A percentile compares a stretch with the other conserved stretches of the same genome.
phyloP scores from a whole-genome alignment of 2,113 vertebrate genomes.

The Poeciliopsis turrubarensis region DNA sequence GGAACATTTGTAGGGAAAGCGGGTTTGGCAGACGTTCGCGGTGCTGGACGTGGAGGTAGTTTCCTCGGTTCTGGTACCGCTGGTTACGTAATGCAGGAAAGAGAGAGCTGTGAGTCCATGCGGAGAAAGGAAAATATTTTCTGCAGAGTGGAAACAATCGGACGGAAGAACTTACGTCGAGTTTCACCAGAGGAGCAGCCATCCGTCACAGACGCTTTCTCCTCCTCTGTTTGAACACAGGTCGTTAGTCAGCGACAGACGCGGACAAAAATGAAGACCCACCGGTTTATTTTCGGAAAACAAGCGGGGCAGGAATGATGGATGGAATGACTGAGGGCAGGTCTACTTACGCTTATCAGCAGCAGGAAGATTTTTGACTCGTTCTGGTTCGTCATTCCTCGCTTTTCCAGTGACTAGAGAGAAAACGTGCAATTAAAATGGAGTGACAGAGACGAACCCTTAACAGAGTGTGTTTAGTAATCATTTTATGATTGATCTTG shows the following conservation, averaged over 20 bases:
- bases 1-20: neutral
- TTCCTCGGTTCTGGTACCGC: neutral
- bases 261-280: constrained; percentile 39
- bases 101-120: neutral
- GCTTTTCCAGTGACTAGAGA: constrained; percentile 1
- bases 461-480: neutral
- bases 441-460: rapidly evolving
- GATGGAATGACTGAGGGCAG: neutral
- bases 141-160: neutral
- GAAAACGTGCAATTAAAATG: neutral
- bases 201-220: neutral
- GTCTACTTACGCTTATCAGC: constrained; percentile 60
- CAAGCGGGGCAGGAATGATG: neutral
- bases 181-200: neutral
- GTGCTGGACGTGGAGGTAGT: constrained; percentile 19
- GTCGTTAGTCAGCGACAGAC: neutral
- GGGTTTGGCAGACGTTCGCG: neutral
- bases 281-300: constrained; percentile 28
- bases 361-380: constrained; percentile 12
- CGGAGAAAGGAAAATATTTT: neutral
- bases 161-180: constrained; percentile 12
- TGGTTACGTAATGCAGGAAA: constrained; percentile 1
- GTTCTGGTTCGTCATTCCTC: neutral
- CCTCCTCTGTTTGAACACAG: constrained; percentile 44
- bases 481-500: neutral